Evolutionary conservation across 2,113 vertebrate genomes (phyloP).

Genomic region (Prolemur simus): DNA sequence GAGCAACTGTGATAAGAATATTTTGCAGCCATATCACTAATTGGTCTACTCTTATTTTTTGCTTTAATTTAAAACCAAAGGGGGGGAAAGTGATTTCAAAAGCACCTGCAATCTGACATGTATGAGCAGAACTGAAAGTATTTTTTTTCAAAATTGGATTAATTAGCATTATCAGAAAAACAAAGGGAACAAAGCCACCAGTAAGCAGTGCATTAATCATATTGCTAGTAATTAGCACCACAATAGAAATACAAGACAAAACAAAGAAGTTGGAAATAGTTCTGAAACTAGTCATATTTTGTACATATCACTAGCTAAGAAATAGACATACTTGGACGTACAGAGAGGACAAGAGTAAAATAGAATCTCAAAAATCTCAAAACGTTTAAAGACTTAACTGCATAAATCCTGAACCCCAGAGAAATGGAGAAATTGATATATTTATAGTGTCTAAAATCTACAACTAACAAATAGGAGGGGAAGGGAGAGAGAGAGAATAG

Average conservation of each 20-base stretch:
- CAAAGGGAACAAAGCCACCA: slow-evolving; percentile 81
- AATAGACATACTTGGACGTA: slow-evolving; percentile 28
- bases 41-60: slow-evolving; percentile 69
- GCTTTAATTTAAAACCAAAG: slow-evolving; percentile 70
- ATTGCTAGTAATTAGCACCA: slow-evolving; percentile 82
- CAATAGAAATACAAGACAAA: slow-evolving; percentile 80
- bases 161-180: slow-evolving; percentile 84
- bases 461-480: not conserved
- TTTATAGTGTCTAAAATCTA: not conserved
- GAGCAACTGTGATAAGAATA: slow-evolving; percentile 53
- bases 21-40: slow-evolving; percentile 66
- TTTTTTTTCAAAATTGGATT: slow-evolving; percentile 81
- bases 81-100: slow-evolving; percentile 41
- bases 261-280: slow-evolving; percentile 78
- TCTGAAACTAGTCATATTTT: slow-evolving; percentile 69
- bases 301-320: slow-evolving; percentile 63
- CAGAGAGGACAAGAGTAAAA: slow-evolving; percentile 10
- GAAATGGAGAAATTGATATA: slow-evolving; percentile 26
- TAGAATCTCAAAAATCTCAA: slow-evolving; percentile 41
- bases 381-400: not conserved
- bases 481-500: not conserved
- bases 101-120: slow-evolving; percentile 75
- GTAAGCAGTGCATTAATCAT: slow-evolving; percentile 84
- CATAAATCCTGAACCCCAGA: not conserved
- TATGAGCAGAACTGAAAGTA: slow-evolving; percentile 69